Evolutionary conservation across 2,113 vertebrate species (phyloP), one percentile per base, ranked within the genome.

Genomic region (Cinclus cinclus): DNA sequence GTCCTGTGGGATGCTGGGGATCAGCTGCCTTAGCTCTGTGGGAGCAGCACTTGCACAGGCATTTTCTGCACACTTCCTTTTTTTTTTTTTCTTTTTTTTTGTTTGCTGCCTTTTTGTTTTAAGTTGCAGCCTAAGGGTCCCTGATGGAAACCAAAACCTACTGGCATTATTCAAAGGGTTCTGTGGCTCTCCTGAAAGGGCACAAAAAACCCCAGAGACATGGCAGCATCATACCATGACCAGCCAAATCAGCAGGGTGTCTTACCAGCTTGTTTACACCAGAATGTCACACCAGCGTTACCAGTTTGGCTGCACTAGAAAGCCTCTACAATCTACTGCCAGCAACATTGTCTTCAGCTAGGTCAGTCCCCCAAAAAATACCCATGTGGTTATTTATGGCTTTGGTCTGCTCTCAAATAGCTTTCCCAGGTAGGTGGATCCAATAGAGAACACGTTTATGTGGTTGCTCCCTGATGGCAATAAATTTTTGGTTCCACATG

Each of bases 301-400:
- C 7, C 75, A 59, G 46, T 21, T 37, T 50, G 25, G 14, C 50
- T 83, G 22, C 52, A 28, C 33, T 10, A 60, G 65, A 53, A 77
- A 82, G 33, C 5, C 44, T 76, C 17, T 65, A 42, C 18, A 73
- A 12, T 35, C 18, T 41, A 41, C 47, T 80, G 18, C 28, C 30
- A 82, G 27, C 14, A 53, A 31, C 2, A 18, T 22, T 7, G 15
- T 10, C 63, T 71, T 75, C 24, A 87, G 27, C 18, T 67, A 35
- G 16, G 15, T 62, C 47, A 74, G 39, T 13, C 23, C 18, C 25
- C 35, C 30, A 2, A 28, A 71, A 83, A 68, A 68, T 19, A 39
- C 1, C 4, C 25, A 11, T 3, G 7, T 28, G 21, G 3, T 25
- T 71, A 15, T 3, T n/a, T 71, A 8, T 2, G 1, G 18, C 14